These are phyloP conservation scores for Ephestia elutella DNA, from an alignment of 1,140 invertebrate genomes.

Conservation along the genomic window DNA sequence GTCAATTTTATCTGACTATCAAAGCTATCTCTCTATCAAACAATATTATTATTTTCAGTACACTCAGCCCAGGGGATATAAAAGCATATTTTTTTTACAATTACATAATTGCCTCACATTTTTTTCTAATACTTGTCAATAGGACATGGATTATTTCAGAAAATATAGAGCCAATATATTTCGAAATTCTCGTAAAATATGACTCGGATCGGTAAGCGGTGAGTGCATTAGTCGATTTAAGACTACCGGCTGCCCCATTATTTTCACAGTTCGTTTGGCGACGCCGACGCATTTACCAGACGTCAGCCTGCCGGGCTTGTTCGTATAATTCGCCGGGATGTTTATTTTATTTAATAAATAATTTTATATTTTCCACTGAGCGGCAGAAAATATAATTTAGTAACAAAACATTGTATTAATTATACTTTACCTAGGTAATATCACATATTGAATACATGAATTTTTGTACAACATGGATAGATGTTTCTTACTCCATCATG, in stretches of 20 bases:
- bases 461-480: too few relatives aligned
- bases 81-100: not conserved
- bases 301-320: conserved; percentile 27
- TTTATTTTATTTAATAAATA: not conserved
- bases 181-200: not conserved
- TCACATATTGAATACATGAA: too few relatives aligned
- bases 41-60: not conserved
- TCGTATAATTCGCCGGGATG: conserved; percentile 11
- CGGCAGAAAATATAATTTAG: too few relatives aligned
- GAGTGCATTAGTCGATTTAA: conserved; percentile 40
- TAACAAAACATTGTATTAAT: too few relatives aligned
- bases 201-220: not conserved
- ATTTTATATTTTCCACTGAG: not conserved
- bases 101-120: too few relatives aligned
- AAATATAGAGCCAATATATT: not conserved
- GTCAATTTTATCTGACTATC: too few relatives aligned
- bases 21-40: too few relatives aligned
- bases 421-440: too few relatives aligned
- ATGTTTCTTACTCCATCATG: too few relatives aligned
- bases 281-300: conserved; percentile 34
- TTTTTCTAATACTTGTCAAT: too few relatives aligned
- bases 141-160: too few relatives aligned
- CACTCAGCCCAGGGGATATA: not conserved
- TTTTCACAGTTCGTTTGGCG: conserved; percentile 57
- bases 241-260: conserved; percentile 42